Evolutionary conservation across 2,888 invertebrate species (phyloP).

Genomic region (Drosophila nr. medialis): DNA sequence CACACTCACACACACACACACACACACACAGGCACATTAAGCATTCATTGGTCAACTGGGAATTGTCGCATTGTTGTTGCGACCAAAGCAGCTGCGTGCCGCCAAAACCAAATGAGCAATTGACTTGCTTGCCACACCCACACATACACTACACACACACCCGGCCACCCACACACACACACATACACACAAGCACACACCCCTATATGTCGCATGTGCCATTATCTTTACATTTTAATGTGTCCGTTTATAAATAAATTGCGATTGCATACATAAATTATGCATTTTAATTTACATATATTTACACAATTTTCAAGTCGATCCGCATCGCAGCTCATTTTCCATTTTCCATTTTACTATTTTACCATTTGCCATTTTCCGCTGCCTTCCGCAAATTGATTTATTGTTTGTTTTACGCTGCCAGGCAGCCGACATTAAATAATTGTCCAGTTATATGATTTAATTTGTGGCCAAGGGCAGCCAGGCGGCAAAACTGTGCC

Average conservation of each 20-base stretch:
- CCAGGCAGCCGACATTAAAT: slow-evolving; percentile 68
- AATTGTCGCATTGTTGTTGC: slow-evolving; percentile 59
- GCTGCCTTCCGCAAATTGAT: slow-evolving; percentile 24
- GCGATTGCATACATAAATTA: slow-evolving; percentile 76
- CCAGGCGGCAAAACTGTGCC: slow-evolving; percentile 59
- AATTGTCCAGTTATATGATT: slow-evolving; percentile 81
- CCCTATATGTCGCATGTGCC: slow-evolving; percentile 31
- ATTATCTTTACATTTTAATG: slow-evolving; percentile 80
- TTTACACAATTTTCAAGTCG: slow-evolving; percentile 71
- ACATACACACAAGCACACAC: no score
- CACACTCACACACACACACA: slow-evolving; percentile 26
- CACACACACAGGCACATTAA: slow-evolving; percentile 59
- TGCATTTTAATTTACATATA: slow-evolving; percentile 81
- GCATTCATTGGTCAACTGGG: slow-evolving; percentile 79
- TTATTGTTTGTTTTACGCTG: slow-evolving; percentile 10
- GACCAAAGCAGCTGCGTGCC: slow-evolving; percentile 69
- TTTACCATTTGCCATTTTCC: slow-evolving; percentile 36
- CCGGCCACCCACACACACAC: neutral
- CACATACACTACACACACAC: neutral
- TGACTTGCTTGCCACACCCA: slow-evolving; percentile 61
- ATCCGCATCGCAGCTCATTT: slow-evolving; percentile 64
- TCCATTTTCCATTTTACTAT: slow-evolving; percentile 26
- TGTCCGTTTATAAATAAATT: slow-evolving; percentile 82
- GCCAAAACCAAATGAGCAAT: slow-evolving; percentile 81
- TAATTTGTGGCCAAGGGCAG: slow-evolving; percentile 79